phyloP scores from a whole-genome alignment of 2,888 invertebrate genomes.

The Hymenopus coronatus region DNA sequence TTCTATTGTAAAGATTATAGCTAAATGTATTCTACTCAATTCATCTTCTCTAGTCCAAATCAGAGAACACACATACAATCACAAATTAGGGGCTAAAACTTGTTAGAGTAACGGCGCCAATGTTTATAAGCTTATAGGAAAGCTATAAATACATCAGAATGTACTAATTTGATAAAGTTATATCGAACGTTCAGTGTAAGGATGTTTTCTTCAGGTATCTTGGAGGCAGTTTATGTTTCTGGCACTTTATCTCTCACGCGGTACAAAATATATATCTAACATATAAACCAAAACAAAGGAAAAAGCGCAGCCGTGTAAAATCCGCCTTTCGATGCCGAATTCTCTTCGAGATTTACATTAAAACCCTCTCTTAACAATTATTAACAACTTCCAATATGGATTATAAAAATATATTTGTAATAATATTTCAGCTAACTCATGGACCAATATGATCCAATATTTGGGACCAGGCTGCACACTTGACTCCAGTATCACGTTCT shows the following conservation, averaged over 20 bases:
- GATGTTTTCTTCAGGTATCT: background rate
- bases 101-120: no score
- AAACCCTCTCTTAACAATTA: conserved; percentile 25
- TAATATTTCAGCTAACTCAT: conserved; percentile 46
- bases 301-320: background rate
- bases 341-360: background rate
- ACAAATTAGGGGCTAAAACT: no score
- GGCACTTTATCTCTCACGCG: background rate
- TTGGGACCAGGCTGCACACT: conserved; percentile 25
- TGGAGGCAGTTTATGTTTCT: background rate
- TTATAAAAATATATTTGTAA: conserved; percentile 50
- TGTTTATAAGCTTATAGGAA: no score
- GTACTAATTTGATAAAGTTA: no score
- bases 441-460: conserved; percentile 55
- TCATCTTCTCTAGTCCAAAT: no score
- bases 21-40: no score
- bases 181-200: no score
- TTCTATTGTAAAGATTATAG: no score
- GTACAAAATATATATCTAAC: background rate
- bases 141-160: no score
- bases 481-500: background rate
- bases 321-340: background rate
- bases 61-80: no score
- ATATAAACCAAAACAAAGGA: background rate
- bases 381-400: conserved; percentile 58